A percentile compares a stretch with the other conserved stretches of the same genome.
Evolutionary conservation across 35 echinoderm and acorn worm genomes (phyloP).

Genomic region (Eucidaris tribuloides): DNA sequence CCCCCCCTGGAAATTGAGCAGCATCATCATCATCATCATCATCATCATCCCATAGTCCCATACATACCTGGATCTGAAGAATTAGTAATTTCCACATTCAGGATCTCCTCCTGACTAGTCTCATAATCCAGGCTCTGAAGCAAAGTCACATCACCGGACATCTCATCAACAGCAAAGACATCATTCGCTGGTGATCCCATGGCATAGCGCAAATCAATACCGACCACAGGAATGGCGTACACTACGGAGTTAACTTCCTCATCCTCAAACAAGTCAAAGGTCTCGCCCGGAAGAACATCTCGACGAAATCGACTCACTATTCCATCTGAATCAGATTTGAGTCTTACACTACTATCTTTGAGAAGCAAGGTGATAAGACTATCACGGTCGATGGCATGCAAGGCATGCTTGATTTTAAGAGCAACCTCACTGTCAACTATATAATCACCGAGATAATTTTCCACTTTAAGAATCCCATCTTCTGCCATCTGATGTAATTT

Average conservation of each 20-base stretch:
- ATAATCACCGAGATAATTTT: not conserved
- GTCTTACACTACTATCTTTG: not conserved
- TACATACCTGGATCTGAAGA: conserved; percentile 14
- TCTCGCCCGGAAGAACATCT: not conserved
- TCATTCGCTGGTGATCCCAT: conserved; percentile 9
- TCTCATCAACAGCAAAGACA: not conserved
- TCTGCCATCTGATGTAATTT: conserved; percentile 8
- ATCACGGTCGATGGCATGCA: not conserved
- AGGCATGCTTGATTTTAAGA: conserved; percentile 8
- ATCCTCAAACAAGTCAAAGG: not conserved
- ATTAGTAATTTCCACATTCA: conserved; percentile 4
- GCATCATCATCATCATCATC: too few species aligned
- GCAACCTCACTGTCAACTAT: conserved; percentile 4
- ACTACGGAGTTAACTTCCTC: not conserved
- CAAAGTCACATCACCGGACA: not conserved
- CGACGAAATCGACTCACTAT: not conserved
- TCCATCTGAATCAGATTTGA: not conserved
- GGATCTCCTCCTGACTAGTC: not conserved
- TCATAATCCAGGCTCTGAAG: not conserved
- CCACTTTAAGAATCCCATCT: conserved; percentile 1
- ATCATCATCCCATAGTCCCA: too few species aligned
- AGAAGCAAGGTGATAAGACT: not conserved
- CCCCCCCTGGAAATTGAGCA: too few species aligned
- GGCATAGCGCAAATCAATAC: conserved; percentile 7
- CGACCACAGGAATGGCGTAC: not conserved